Conservation (phyloP, 2,888 invertebrate species). For the Ophioninae sp. region DNA sequence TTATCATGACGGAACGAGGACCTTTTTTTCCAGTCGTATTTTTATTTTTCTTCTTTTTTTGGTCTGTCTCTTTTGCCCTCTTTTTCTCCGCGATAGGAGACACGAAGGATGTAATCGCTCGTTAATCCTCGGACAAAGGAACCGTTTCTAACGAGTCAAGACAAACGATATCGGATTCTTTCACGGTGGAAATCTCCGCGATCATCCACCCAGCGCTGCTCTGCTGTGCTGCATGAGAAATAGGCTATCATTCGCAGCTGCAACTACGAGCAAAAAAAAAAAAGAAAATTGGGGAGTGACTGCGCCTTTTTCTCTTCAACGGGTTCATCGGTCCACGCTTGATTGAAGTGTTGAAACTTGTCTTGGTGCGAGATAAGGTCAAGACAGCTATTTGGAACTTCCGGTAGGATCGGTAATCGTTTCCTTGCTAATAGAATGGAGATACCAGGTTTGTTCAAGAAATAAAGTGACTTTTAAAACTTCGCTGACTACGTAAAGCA, state of each 20-base stretch:
- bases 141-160: constrained; percentile 51
- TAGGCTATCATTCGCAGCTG: constrained; percentile 11
- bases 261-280: not conserved
- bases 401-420: not conserved
- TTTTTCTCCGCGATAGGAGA: constrained; percentile 42
- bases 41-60: no score
- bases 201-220: not conserved
- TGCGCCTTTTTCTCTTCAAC: not conserved
- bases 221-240: not conserved
- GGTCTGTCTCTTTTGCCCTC: constrained; percentile 5
- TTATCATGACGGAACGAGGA: constrained; percentile 20
- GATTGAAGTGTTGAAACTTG: constrained; percentile 3
- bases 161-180: constrained; percentile 56
- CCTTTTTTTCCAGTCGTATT: not conserved
- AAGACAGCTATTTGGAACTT: not conserved
- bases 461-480: no score
- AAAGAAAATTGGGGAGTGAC: not conserved
- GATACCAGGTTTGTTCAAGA: not conserved
- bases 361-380: not conserved
- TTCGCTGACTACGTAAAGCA: no score
- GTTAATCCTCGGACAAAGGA: constrained; percentile 62
- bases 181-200: constrained; percentile 38
- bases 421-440: not conserved
- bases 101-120: constrained; percentile 60
- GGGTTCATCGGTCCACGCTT: constrained; percentile 9